Percentiles rank a stretch among this genome's conserved stretches.
These are phyloP conservation scores for Papilio dardanus DNA, from an alignment of 1,140 invertebrate species.

Conservation along the genomic window DNA sequence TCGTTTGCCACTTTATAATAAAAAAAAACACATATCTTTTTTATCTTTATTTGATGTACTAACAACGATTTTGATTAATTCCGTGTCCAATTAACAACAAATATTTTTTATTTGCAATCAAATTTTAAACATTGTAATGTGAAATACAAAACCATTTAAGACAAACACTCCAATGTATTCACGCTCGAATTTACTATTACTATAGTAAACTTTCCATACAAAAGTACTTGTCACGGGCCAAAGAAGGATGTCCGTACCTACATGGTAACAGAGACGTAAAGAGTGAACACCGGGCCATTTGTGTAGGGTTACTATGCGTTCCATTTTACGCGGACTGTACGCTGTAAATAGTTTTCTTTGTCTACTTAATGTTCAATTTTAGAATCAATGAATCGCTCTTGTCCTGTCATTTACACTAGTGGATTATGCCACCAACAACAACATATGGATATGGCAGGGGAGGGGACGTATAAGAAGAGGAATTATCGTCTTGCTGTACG, in stretches of 20 bases:
- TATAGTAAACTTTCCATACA: constrained; percentile 32
- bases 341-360: not conserved
- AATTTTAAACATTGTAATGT: too few species aligned
- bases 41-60: too few species aligned
- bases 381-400: not conserved
- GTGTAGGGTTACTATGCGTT: constrained; percentile 23
- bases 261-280: constrained; percentile 32
- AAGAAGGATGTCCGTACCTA: constrained; percentile 30
- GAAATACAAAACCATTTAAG: not conserved
- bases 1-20: too few species aligned
- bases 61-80: not conserved
- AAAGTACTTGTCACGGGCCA: constrained; percentile 35
- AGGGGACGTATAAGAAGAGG: too few species aligned
- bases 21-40: too few species aligned
- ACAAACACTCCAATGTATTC: not conserved
- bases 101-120: too few species aligned
- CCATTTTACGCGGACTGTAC: constrained; percentile 27
- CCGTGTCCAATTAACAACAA: too few species aligned
- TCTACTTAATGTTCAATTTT: not conserved
- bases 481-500: too few species aligned
- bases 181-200: constrained; percentile 28
- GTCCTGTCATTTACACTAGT: not conserved
- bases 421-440: not conserved
- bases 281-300: constrained; percentile 26
- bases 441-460: too few species aligned